Base-by-base conservation (phyloP, 2,113 vertebrate species). In the Diglossa brunneiventris region DNA sequence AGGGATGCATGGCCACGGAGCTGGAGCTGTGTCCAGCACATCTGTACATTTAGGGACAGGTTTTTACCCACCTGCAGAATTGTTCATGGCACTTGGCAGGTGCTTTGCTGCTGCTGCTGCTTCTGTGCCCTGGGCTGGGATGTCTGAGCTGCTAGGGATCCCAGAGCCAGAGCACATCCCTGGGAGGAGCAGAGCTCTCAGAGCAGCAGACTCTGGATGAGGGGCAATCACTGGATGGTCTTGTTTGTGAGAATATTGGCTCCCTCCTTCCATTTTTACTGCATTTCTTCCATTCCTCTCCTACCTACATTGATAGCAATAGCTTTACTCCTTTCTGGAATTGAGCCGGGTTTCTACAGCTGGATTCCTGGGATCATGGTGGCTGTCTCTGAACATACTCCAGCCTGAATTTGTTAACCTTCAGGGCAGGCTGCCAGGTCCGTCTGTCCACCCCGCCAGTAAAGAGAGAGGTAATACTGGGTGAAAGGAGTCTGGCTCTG, bases 321-420 rank as follows among this genome's bases (percentile, higher is more conserved):
- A 89, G 76, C 52, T 94, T 90, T 81, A 37, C 62, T 93, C 49
- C 64, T 77, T 78, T 69, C 31, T 95, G 82, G 89, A 93, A 92
- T 19, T 8, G 75, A 91, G 84, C 84, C 6, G 11, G 39, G 33
- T 90, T 93, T 69, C 88, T 95, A 6, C 88, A 92, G 88, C 93
- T 95, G 91, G 86, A 74, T 92, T 94, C 47, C 81, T 92, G 18
- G 81, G 83, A 80, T 87, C 66, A 6, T 5, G 69, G n/a, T 95
- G 86, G 74, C 74, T 89, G 70, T 42, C 39, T 94, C 89, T 94
- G 76, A 95, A 84, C 41, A 10, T 74, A 66, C 61, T 91, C 75
- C 90, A 96, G 87, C 77, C 63, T 89, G 66, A 91, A 58, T 88
- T 95, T 92, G 92, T 92, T 94, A 94, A 94, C 82, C 92, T 94